Evolutionary conservation across 2,888 invertebrate species (phyloP), one percentile per base, ranked within the genome.

Genomic region (Papilio gigon): DNA sequence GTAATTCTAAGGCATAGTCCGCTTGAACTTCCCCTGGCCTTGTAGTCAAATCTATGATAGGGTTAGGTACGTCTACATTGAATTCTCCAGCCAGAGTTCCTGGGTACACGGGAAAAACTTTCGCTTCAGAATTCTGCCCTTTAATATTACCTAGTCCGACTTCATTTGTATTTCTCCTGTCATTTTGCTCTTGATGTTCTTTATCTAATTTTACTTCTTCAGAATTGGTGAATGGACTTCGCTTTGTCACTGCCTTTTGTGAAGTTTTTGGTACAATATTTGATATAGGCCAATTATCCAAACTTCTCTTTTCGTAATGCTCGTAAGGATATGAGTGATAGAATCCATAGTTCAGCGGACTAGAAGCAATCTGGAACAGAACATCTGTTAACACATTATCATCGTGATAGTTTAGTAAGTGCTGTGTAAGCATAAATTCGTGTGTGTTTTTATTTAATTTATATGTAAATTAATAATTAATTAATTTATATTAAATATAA

Each of bases 341-440:
- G 62, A 96, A 93, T 22, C 96, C 96, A 80, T 96, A 96, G 89
- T 94, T 95, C 71, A 96, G 80, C 83, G 95, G 95, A 87, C 93
- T 95, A 75, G 95, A 93, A 77, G 95, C 95, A 78, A 95, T 93
- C 94, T 94, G 84, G 85, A 87, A 87, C 87, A 89, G 86, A 92
- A 92, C 84, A 88, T 84, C 92, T 92, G 78, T 92, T 90, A 92
- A 89, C 84, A 72, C 83, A 84, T 92, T 88, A 91, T 83, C 85
- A 72, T 76, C 77, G 73, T 79, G 79, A 71, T 60, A 78, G 76
- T 83, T 80, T 83, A 85, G 79, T 84, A 80, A 65, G 67, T 58
- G 90, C 60, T 65, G 12, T 87, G 74, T 81, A 80, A 87, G 83
- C 82, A 14, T 61, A 9, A 81, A 68, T 60, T 35, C 60, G 71